Conservation (phyloP, 2,888 invertebrate species). For the Trachelus tabidus region DNA sequence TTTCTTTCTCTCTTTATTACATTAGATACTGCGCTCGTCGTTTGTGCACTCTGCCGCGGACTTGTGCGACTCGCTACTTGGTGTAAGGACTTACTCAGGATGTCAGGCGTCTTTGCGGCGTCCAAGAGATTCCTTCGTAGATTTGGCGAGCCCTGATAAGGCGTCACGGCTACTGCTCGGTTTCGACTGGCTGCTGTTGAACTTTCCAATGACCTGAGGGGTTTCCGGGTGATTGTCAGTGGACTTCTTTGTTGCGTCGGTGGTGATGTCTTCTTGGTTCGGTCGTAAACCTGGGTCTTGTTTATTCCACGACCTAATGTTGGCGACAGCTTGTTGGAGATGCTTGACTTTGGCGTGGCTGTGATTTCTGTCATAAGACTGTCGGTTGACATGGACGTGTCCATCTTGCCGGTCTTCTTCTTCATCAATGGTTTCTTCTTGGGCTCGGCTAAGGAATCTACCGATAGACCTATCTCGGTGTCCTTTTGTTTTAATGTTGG, state of each 20-base stretch:
- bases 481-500: conserved; percentile 57
- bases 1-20: conserved; percentile 39
- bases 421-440: conserved; percentile 13
- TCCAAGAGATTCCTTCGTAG: conserved; percentile 68
- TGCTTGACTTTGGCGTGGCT: conserved; percentile 47
- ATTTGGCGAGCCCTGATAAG: conserved; percentile 65
- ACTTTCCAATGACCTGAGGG: conserved; percentile 56
- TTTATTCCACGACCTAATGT: conserved; percentile 43
- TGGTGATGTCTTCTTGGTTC: conserved; percentile 54
- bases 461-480: conserved; percentile 56
- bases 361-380: conserved; percentile 59
- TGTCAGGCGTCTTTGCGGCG: conserved; percentile 69
- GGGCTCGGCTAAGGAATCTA: conserved; percentile 58
- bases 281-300: conserved; percentile 47
- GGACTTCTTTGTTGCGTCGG: conserved; percentile 53
- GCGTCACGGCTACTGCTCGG: conserved; percentile 56
- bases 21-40: conserved; percentile 36
- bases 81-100: conserved; percentile 52
- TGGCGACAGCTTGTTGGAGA: conserved; percentile 58
- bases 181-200: conserved; percentile 61
- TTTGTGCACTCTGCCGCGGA: conserved; percentile 38
- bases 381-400: conserved; percentile 64
- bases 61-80: conserved; percentile 31
- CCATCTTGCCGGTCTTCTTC: conserved; percentile 54
- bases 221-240: conserved; percentile 42